Conservation (phyloP, 2,113 vertebrate genomes). For the Psilopogon haemacephalus region DNA sequence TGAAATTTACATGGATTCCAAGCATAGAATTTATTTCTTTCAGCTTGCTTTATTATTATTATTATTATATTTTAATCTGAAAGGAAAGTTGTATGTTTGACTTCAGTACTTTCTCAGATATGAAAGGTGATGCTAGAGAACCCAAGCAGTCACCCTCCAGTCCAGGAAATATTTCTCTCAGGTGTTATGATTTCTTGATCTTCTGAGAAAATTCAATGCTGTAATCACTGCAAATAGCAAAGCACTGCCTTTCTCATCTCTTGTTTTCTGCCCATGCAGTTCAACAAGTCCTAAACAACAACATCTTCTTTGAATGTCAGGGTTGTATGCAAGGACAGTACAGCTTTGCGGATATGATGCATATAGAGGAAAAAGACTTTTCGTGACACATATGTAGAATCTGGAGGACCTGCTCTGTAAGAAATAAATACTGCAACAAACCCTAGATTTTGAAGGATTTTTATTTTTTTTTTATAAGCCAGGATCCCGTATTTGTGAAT, state of each 20-base stretch:
- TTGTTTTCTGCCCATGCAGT: rapidly evolving
- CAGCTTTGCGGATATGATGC: neutral
- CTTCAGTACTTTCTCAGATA: neutral
- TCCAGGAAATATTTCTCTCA: neutral
- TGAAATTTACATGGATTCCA: neutral
- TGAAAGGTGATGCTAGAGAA: neutral
- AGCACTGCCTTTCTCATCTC: neutral
- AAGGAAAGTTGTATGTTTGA: neutral
- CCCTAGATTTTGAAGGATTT: neutral
- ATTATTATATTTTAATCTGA: too few relatives aligned
- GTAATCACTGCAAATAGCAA: neutral
- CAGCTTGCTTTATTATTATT: neutral
- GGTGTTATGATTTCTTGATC: neutral
- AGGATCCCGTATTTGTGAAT: neutral
- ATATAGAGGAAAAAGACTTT: neutral
- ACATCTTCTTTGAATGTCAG: neutral
- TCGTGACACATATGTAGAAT: neutral
- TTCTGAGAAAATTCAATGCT: neutral
- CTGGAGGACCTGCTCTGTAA: neutral
- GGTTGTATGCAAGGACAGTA: neutral
- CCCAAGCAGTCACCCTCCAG: neutral
- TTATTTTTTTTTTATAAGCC: neutral
- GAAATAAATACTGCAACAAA: neutral
- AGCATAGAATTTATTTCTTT: neutral
- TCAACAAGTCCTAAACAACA: neutral